These are phyloP conservation scores for Drosophila santomea DNA, from an alignment of 1,140 invertebrate species.

Conservation along the genomic window DNA sequence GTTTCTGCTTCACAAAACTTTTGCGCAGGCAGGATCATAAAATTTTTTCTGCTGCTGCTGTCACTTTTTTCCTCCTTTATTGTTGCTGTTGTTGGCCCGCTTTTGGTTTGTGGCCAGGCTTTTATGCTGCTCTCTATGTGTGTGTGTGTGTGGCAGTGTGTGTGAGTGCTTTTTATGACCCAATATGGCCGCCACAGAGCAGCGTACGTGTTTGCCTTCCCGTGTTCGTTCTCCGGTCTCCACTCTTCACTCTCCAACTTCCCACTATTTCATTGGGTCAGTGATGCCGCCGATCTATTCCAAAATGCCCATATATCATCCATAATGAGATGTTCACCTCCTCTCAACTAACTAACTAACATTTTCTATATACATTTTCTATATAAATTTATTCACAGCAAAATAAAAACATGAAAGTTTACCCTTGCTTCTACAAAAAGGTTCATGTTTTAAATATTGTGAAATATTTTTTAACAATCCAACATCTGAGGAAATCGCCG, in stretches of 20 bases:
- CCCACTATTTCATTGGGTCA: slow-evolving; percentile 4
- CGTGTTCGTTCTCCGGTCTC: slow-evolving; percentile 36
- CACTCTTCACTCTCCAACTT: slow-evolving; percentile 19
- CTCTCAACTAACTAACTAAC: not conserved
- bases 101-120: slow-evolving; percentile 64
- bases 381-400: no score
- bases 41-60: slow-evolving; percentile 78
- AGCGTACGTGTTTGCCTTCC: slow-evolving; percentile 64
- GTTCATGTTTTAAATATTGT: no score
- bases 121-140: slow-evolving; percentile 48
- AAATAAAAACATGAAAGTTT: no score
- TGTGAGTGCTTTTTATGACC: slow-evolving; percentile 77
- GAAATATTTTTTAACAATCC: no score
- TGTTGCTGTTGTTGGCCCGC: slow-evolving; percentile 45
- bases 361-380: no score
- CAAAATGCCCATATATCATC: not conserved
- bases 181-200: slow-evolving; percentile 78
- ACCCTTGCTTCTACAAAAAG: no score
- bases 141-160: slow-evolving; percentile 38
- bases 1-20: slow-evolving; percentile 82
- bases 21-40: slow-evolving; percentile 70
- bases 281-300: slow-evolving; percentile 23
- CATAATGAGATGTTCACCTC: not conserved
- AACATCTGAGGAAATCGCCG: not conserved
- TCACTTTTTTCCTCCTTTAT: slow-evolving; percentile 66